Conservation (phyloP, 2,113 vertebrate species). For the Myrmecophaga tridactyla region DNA sequence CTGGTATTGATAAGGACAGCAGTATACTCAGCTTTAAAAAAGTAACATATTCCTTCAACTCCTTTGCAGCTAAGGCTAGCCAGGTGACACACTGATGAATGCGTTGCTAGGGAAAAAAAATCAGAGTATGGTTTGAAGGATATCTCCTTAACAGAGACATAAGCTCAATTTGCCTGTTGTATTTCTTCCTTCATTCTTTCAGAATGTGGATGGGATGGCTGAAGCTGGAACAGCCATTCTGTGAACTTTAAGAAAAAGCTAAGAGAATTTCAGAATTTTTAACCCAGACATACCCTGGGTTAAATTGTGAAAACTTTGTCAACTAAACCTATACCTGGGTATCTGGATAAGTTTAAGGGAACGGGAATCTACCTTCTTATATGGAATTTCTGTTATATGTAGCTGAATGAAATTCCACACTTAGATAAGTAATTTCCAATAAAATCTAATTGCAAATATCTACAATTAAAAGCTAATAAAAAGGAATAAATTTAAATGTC, state of each 20-base stretch:
- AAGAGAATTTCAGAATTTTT: not conserved
- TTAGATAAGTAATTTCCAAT: too few species aligned
- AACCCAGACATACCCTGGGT: too few species aligned
- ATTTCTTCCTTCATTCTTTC: not conserved
- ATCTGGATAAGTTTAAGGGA: not conserved
- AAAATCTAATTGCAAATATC: too few species aligned
- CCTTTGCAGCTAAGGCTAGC: not conserved
- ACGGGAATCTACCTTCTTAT: not conserved
- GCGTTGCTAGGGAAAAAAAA: not conserved
- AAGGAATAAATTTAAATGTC: too few species aligned
- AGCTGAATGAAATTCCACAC: too few species aligned
- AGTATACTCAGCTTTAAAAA: not conserved
- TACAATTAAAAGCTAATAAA: too few species aligned
- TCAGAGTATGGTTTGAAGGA: not conserved
- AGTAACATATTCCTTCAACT: not conserved
- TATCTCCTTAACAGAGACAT: not conserved
- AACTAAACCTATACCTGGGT: not conserved
- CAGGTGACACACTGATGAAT: not conserved
- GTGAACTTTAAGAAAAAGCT: not conserved
- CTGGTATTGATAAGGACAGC: not conserved
- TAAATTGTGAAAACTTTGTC: not conserved
- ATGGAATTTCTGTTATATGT: too few species aligned
- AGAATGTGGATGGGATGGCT: not conserved
- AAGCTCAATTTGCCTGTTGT: not conserved
- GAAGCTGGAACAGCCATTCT: not conserved